Base-by-base conservation (phyloP, 1,140 invertebrate species). In the Zaprionus inermis region DNA sequence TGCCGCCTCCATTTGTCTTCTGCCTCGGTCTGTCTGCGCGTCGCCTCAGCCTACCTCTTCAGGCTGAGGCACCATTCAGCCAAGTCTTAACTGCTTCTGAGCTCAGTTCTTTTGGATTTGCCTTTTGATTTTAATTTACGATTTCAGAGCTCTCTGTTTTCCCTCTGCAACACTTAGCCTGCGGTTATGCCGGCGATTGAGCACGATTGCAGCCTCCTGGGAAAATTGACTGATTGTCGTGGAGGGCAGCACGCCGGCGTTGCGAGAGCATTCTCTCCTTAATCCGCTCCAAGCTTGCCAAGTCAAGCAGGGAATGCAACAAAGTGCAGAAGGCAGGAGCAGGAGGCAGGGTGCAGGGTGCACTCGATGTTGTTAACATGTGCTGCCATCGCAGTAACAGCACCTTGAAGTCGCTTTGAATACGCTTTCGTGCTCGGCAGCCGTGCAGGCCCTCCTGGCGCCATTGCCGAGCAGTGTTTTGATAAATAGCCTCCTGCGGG, bases 71-170 rank as follows among this genome's bases (percentile, higher is more conserved):
- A 34, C 41, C 32, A 41, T 59, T 49, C 44, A 38, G 18, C n/a
- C 52, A 59, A 66, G 32, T 76, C 49, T 61, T 59, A 30, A 18
- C 52, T 64, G 44, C 65, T 72, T 74, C 75, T 49, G 38, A 75
- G 65, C 69, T 46, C 60, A 56, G 52, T 38, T 56, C 30, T 46
- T 67, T 46, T 28, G 24, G 3, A 3, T 28, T 55, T 72, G 52
- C 46, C 65, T 68, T 61, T 63, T 72, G 66, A 78, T 85, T 70
- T 72, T 85, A 78, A 85, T 85, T 85, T 85, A 81, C 74, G 75
- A 81, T 78, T 65, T 63, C 54, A 70, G 73, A 63, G 65, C 63
- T 72, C 71, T 76, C 60, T 38, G 24, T 65, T 18, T 58, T 55
- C 28, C 24, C 52, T 55, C 32, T 32, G 32, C 24, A 41, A 9